These are phyloP conservation scores for Hypocryptadius cinnamomeus DNA, from an alignment of 2,113 vertebrate species.

Conservation along the genomic window DNA sequence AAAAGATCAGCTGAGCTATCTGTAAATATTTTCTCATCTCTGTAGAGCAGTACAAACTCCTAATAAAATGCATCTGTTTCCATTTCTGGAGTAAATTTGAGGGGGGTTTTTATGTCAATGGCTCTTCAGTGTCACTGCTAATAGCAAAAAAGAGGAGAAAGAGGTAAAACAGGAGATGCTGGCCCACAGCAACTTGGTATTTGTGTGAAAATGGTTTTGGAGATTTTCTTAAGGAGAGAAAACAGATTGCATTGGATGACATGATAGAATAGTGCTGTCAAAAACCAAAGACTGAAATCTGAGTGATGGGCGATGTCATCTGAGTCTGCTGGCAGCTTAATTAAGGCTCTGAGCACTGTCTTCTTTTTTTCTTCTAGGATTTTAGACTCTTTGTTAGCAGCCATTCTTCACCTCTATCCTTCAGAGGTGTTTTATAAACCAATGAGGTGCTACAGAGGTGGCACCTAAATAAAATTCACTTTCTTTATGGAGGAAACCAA, in stretches of 20 bases:
- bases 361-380: background rate
- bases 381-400: background rate
- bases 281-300: background rate
- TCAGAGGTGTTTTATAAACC: background rate
- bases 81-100: background rate
- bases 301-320: background rate
- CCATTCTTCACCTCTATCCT: background rate
- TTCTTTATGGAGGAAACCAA: background rate
- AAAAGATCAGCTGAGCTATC: constrained; percentile 40
- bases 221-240: background rate
- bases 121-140: background rate
- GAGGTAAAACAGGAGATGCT: background rate
- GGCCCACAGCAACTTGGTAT: background rate
- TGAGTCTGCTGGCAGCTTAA: background rate
- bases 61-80: constrained; percentile 18
- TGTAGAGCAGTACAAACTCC: background rate
- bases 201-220: background rate
- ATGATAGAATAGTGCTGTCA: background rate
- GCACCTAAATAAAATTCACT: background rate
- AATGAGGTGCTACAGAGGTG: background rate
- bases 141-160: background rate
- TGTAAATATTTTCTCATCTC: constrained; percentile 53
- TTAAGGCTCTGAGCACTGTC: background rate
- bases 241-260: background rate
- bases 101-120: background rate